Evolutionary conservation across 2,797 vertebrate species (phyloP), one percentile per base, ranked within the genome.

Genomic region (Corythornis leucogaster): DNA sequence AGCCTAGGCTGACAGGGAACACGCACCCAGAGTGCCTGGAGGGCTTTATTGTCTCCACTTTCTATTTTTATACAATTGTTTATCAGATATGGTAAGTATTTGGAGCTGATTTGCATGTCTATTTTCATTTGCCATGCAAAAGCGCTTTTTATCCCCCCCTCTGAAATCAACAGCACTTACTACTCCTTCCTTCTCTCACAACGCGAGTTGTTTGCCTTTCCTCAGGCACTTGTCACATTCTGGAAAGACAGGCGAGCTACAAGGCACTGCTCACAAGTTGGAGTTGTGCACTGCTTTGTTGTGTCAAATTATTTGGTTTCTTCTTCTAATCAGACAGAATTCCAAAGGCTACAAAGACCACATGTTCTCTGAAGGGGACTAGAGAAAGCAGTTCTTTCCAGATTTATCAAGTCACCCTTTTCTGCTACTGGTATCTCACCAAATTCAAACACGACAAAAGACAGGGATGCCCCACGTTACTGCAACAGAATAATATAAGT

Each of bases 41-140:
- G 68, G 62, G 50, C 92, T 91, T 91, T 33, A 80, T n/a, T 76
- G 48, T 76, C 79, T 87, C 31, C 25, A 38, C 68, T 67, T 96
- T 69, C 94, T 95, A 93, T 97, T 94, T 96, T 96, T 97, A 91
- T 33, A 80, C 59, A 53, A 89, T 66, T 96, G 82, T 96, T 96
- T 96, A 95, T 96, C 93, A 89, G 95, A 78, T 94, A 93, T 95
- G 93, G 89, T 94, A 97, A 96, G 91, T 87, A 94, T 94, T 84
- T 93, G 84, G 79, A 87, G 53, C 80, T 95, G 48, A 96, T 96
- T 95, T 96, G 85, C 90, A 96, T 96, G 94, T 91, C 88, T 94
- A 48, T 88, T 92, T 96, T 92, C 77, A 85, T 92, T 96, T 95
- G 58, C 33, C 46, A 75, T 19, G 55, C 85, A 95, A 91, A 89